phyloP scores from a whole-genome alignment of 1,140 invertebrate species.

The Zophobas morio region DNA sequence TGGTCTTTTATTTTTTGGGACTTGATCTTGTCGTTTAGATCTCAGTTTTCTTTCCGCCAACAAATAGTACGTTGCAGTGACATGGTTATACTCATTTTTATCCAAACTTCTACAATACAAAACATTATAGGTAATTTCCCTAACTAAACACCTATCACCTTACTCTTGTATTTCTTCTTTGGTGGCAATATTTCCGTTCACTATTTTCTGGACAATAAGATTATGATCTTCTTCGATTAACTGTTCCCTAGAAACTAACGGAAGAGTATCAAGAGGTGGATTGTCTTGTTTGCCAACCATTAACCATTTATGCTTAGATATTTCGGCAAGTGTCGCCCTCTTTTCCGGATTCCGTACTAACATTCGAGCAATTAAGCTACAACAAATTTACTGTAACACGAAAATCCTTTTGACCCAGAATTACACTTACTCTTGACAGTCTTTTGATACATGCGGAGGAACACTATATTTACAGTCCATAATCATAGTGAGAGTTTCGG shows the following conservation, averaged over 20 bases:
- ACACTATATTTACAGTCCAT: constrained; percentile 99
- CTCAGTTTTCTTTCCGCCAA: constrained; percentile 93
- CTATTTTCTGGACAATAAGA: constrained; percentile 96
- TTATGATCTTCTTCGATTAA: constrained; percentile 93
- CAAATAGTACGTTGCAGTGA: constrained; percentile 98
- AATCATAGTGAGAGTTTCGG: constrained; percentile 99
- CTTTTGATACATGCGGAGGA: constrained; percentile 88
- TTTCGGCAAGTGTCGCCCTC: constrained; percentile 89
- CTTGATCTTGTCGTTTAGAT: constrained; percentile 78
- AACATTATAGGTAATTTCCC: constrained; percentile 26
- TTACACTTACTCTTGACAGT: constrained; percentile 82
- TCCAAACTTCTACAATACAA: constrained; percentile 84
- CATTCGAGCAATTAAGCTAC: constrained; percentile 92
- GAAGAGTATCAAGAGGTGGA: constrained; percentile 73
- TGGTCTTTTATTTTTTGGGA: constrained; percentile 67
- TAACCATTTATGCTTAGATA: constrained; percentile 92
- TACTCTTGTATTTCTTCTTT: constrained; percentile 94
- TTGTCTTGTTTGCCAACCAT: constrained; percentile 71
- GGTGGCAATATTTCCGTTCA: constrained; percentile 93
- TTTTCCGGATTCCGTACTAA: constrained; percentile 93
- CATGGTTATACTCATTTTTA: constrained; percentile 97
- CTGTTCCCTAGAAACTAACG: constrained; percentile 86
- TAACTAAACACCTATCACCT: constrained; percentile 63
- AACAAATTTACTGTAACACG: constrained; percentile 56
- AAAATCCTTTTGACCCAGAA: constrained; percentile 8